These are phyloP conservation scores for Avahi laniger DNA, from an alignment of 2,797 vertebrate genomes.

Conservation along the genomic window DNA sequence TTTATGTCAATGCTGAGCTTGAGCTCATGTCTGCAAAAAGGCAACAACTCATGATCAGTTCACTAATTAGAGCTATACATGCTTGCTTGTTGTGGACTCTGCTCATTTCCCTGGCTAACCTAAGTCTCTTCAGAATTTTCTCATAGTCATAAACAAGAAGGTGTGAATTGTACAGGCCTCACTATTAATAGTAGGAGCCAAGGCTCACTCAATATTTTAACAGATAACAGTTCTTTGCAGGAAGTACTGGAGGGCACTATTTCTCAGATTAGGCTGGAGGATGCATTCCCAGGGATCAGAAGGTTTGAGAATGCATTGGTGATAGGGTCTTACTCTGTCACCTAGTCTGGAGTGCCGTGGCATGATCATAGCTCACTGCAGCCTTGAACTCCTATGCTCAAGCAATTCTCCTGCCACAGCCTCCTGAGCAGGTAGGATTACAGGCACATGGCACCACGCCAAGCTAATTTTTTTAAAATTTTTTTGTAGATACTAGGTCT, in stretches of 20 bases:
- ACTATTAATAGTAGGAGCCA: neutral
- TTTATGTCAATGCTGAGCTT: neutral
- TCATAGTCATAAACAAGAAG: neutral
- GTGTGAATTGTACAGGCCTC: neutral
- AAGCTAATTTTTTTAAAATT: neutral
- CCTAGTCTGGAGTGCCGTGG: neutral
- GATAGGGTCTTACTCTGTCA: neutral
- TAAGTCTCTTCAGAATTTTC: neutral
- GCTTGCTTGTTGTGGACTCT: neutral
- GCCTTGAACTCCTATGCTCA: neutral
- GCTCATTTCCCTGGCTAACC: neutral
- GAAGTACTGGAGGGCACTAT: neutral
- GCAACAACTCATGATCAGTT: neutral
- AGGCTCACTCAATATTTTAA: neutral
- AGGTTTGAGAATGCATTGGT: neutral
- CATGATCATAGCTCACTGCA: neutral
- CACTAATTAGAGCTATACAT: neutral
- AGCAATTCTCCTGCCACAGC: no score
- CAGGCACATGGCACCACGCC: neutral
- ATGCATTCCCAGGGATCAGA: neutral
- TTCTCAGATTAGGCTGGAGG: neutral
- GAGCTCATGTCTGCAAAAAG: neutral
- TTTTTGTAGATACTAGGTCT: neutral
- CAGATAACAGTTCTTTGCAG: neutral
- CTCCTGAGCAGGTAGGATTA: neutral